Percentiles rank a stretch among this genome's conserved stretches.
phyloP scores from a whole-genome alignment of 64 coral and sea anemone species.

The Pachyseris speciosa region DNA sequence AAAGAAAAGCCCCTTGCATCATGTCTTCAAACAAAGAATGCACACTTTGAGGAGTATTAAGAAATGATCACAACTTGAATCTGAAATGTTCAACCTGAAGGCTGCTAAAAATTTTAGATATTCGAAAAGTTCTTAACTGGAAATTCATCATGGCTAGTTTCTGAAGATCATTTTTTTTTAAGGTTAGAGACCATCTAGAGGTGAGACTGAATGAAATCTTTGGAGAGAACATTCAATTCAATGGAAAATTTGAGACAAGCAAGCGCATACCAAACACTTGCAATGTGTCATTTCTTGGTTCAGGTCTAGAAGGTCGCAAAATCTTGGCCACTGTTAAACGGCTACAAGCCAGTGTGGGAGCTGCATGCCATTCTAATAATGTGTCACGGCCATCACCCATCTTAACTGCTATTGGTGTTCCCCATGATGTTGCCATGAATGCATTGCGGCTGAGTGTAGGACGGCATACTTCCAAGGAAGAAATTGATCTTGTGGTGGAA shows the following conservation, averaged over 20 bases:
- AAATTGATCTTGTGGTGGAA: constrained; percentile 82
- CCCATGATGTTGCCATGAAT: constrained; percentile 85
- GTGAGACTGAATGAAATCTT: constrained; percentile 67
- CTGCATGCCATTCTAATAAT: constrained; percentile 90
- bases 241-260: constrained; percentile 87
- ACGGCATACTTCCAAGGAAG: constrained; percentile 69
- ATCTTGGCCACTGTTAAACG: constrained; percentile 54
- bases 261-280: constrained; percentile 94
- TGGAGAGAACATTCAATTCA: constrained; percentile 78
- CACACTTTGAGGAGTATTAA: too few species aligned
- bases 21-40: too few species aligned
- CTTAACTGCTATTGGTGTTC: constrained; percentile 85
- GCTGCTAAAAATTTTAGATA: too few species aligned
- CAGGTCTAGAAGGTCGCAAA: constrained; percentile 62
- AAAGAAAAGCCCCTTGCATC: too few species aligned
- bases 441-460: constrained; percentile 94
- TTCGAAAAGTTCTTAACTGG: too few species aligned
- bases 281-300: constrained; percentile 92
- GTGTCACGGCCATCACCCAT: constrained; percentile 85
- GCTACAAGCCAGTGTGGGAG: constrained; percentile 92
- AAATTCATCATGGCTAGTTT: neutral
- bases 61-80: too few species aligned
- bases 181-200: constrained; percentile 96
- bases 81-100: too few species aligned
- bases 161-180: neutral